phyloP scores from a whole-genome alignment of 2,888 invertebrate genomes.

The Chymomyza procnemis region DNA sequence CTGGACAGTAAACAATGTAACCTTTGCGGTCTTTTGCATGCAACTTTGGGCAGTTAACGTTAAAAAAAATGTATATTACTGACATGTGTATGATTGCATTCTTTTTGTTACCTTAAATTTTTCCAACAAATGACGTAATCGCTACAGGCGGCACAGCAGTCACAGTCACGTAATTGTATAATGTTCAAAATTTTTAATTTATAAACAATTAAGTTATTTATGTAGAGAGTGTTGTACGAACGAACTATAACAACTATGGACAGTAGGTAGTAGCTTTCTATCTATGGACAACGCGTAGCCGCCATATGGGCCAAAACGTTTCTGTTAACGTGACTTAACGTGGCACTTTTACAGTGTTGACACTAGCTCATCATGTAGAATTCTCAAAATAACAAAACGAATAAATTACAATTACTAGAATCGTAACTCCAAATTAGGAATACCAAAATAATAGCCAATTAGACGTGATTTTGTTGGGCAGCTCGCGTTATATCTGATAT shows the following conservation, averaged over 20 bases:
- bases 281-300: neutral
- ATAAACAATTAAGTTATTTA: constrained; percentile 3
- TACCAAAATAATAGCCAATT: too few species aligned
- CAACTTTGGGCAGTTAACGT: too few species aligned
- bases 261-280: neutral
- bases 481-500: too few species aligned
- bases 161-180: constrained; percentile 3
- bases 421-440: too few species aligned
- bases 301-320: neutral
- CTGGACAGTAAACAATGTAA: neutral
- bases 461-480: too few species aligned
- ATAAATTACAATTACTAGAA: too few species aligned
- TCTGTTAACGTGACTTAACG: neutral
- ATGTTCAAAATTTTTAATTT: neutral
- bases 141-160: neutral
- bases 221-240: neutral
- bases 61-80: neutral
- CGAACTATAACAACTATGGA: constrained; percentile 2
- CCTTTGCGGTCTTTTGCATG: neutral
- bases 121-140: neutral
- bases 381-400: too few species aligned
- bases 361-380: neutral
- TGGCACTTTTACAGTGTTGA: neutral
- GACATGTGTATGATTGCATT: neutral
- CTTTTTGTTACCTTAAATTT: neutral